phyloP scores from a whole-genome alignment of 1,140 invertebrate species.

The Drosophila aff. region DNA sequence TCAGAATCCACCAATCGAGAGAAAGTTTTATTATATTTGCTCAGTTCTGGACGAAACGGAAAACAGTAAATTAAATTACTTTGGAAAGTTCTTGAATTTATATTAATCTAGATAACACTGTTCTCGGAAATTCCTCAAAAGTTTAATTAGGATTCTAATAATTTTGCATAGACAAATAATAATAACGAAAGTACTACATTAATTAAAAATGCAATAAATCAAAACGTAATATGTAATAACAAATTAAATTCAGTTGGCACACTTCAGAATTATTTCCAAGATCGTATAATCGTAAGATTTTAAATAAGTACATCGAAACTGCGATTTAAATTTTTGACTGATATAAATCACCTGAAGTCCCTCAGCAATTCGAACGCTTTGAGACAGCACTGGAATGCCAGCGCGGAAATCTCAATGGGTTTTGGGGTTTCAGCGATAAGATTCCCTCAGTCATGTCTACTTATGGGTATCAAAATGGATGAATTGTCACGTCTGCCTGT shows the following conservation, averaged over 20 bases:
- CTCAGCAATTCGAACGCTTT: conserved; percentile 19
- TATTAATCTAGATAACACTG: no score
- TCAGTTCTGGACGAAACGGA: not conserved
- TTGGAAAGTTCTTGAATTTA: not conserved
- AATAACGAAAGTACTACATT: no score
- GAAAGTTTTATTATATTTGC: no score
- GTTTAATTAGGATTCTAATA: no score
- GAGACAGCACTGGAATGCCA: conserved; percentile 21
- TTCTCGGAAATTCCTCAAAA: not conserved
- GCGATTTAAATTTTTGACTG: conserved; percentile 11
- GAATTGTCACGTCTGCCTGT: conserved; percentile 48
- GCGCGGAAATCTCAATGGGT: conserved; percentile 33
- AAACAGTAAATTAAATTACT: not conserved
- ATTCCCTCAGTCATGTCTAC: conserved; percentile 41
- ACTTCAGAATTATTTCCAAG: not conserved
- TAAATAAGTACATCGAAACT: conserved; percentile 6
- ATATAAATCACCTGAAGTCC: conserved; percentile 31
- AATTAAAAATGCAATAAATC: no score
- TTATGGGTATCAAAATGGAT: conserved; percentile 40
- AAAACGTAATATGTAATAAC: not conserved
- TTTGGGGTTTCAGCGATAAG: conserved; percentile 28
- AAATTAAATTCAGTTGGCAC: not conserved
- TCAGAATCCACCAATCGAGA: not conserved
- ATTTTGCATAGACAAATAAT: no score
- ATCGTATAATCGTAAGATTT: not conserved